These are phyloP conservation scores for Oeneis ivallda DNA, from an alignment of 2,888 invertebrate species.

Conservation along the genomic window DNA sequence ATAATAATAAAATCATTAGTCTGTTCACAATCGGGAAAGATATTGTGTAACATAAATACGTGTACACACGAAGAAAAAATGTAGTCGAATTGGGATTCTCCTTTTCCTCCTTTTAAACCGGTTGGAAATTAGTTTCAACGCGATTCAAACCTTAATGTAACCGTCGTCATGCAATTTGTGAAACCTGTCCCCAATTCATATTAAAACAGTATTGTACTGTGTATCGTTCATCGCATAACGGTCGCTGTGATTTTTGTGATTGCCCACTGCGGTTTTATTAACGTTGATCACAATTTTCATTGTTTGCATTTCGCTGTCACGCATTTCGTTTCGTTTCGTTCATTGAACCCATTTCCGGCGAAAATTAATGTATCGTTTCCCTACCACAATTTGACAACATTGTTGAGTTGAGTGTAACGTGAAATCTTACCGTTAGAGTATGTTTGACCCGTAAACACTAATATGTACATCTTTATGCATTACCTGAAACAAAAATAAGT, in stretches of 20 bases:
- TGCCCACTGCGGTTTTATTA: conserved; percentile 23
- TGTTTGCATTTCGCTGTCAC: conserved; percentile 5
- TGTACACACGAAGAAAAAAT: too few relatives aligned
- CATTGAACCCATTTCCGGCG: too few relatives aligned
- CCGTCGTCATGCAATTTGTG: conserved; percentile 17
- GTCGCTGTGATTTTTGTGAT: conserved; percentile 36
- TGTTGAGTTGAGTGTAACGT: too few relatives aligned
- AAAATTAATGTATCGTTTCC: too few relatives aligned
- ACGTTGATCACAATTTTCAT: conserved; percentile 15
- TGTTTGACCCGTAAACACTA: too few relatives aligned
- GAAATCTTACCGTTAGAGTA: not conserved
- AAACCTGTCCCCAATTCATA: conserved; percentile 39
- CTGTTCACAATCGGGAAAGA: too few relatives aligned
- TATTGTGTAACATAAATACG: too few relatives aligned
- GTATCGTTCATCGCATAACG: conserved; percentile 39
- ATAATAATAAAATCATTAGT: too few relatives aligned
- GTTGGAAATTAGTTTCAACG: not conserved
- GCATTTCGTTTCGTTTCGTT: not conserved
- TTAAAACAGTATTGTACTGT: conserved; percentile 38
- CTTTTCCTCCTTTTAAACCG: too few relatives aligned
- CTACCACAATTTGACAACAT: not conserved
- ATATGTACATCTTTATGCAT: too few relatives aligned
- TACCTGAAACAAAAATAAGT: conserved; percentile 7
- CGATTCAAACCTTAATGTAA: not conserved
- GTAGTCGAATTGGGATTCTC: too few relatives aligned